phyloP scores from a whole-genome alignment of 2,888 invertebrate species.

The Dichetophora obliterata region DNA sequence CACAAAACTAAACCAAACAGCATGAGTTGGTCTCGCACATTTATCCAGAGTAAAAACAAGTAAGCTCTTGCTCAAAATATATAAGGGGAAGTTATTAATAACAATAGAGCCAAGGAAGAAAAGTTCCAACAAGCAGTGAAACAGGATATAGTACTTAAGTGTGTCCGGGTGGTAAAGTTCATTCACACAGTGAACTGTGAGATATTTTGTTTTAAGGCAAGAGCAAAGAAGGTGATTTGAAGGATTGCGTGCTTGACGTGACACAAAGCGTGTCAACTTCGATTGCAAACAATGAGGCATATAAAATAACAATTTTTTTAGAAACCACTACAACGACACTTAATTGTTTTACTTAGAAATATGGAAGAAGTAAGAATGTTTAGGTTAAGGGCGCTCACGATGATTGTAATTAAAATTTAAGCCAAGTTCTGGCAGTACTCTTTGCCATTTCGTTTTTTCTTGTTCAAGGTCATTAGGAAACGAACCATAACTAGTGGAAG shows the following conservation, averaged over 20 bases:
- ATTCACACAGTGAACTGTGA: conserved; percentile 47
- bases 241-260: conserved; percentile 55
- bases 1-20: conserved; percentile 25
- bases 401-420: conserved; percentile 47
- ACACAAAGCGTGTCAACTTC: conserved; percentile 24
- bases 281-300: conserved; percentile 49
- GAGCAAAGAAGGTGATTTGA: background rate
- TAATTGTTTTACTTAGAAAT: background rate
- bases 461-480: too few relatives aligned
- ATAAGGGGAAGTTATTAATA: conserved; percentile 26
- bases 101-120: conserved; percentile 16
- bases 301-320: conserved; percentile 59
- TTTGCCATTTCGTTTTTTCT: too few relatives aligned
- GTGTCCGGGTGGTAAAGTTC: conserved; percentile 22
- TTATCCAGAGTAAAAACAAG: background rate
- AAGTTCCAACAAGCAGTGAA: background rate
- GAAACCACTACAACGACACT: background rate
- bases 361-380: conserved; percentile 20
- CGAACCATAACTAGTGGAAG: too few relatives aligned
- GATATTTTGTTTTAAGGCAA: conserved; percentile 49
- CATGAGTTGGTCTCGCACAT: background rate
- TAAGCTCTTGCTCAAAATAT: background rate
- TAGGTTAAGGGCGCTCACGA: conserved; percentile 49
- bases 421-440: too few relatives aligned
- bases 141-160: background rate